Evolutionary conservation across 2,888 invertebrate genomes (phyloP).

Genomic region (Halictus quadricinctus): DNA sequence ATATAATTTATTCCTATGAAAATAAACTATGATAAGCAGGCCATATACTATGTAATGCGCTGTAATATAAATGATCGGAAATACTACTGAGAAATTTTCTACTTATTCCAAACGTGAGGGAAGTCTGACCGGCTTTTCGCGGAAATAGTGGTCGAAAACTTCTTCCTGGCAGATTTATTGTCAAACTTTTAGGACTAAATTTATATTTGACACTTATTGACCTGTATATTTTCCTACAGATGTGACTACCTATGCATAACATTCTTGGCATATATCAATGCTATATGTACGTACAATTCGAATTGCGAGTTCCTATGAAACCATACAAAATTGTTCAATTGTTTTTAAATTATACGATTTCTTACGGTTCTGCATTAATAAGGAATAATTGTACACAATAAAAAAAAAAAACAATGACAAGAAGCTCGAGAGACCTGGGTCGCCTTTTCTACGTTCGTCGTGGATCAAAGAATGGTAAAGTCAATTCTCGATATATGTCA

Average conservation of each 20-base stretch:
- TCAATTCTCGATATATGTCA: no score
- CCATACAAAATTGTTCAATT: neutral
- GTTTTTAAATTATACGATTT: no score
- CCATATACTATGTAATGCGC: neutral
- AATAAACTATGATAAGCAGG: neutral
- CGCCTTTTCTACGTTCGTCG: no score
- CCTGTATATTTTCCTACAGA: slow-evolving; percentile 13
- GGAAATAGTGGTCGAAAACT: slow-evolving; percentile 26
- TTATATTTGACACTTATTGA: slow-evolving; percentile 46
- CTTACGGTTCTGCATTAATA: no score
- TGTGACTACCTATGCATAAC: neutral
- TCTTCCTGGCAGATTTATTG: slow-evolving; percentile 43
- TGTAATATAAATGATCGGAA: slow-evolving; percentile 15
- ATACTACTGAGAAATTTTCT: slow-evolving; percentile 8
- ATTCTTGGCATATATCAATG: neutral
- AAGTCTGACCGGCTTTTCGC: slow-evolving; percentile 15
- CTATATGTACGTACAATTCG: neutral
- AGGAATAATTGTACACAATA: no score
- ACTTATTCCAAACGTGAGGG: neutral
- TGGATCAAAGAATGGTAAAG: no score
- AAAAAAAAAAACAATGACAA: no score
- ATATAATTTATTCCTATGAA: neutral
- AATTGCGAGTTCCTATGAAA: neutral
- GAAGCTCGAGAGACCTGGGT: no score
- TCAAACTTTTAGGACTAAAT: slow-evolving; percentile 48